A percentile compares a stretch with the other conserved stretches of the same genome.
phyloP scores from a whole-genome alignment of 2,888 invertebrate genomes.

The Macaria notata region DNA sequence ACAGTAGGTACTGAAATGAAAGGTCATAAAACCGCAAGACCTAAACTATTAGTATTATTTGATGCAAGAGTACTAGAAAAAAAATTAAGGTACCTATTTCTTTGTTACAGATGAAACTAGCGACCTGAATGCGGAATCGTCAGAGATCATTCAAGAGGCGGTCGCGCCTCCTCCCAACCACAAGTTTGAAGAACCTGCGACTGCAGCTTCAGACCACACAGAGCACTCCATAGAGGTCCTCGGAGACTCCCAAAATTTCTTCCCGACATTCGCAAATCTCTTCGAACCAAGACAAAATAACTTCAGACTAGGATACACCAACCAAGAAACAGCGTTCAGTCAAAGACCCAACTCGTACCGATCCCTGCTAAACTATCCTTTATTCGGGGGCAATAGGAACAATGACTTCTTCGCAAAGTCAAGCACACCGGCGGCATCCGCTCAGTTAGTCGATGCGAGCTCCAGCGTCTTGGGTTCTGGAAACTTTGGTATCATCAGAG shows the following conservation, averaged over 20 bases:
- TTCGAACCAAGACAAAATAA: conserved; percentile 82
- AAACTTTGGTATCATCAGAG: conserved; percentile 92
- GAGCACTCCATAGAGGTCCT: conserved; percentile 81
- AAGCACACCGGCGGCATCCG: conserved; percentile 54
- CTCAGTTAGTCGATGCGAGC: conserved; percentile 76
- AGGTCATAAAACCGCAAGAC: no score
- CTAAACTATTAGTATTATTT: no score
- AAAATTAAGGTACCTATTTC: conserved; percentile 6
- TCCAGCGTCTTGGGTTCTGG: conserved; percentile 89
- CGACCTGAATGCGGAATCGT: conserved; percentile 72
- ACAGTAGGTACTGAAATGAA: no score
- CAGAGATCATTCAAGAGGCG: conserved; percentile 72
- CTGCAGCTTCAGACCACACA: conserved; percentile 55
- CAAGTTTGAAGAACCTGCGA: conserved; percentile 46
- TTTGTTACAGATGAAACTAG: conserved; percentile 67
- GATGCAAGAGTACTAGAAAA: no score
- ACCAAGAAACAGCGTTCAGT: conserved; percentile 83
- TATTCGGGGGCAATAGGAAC: conserved; percentile 66
- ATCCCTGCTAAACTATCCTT: conserved; percentile 72
- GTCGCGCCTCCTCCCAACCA: conserved; percentile 64
- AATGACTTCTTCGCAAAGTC: conserved; percentile 67
- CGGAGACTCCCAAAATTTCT: conserved; percentile 86
- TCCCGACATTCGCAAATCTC: conserved; percentile 88
- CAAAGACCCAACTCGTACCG: conserved; percentile 80
- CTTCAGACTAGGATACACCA: conserved; percentile 83